Conservation (phyloP, 2,888 invertebrate species). For the Rhogogaster chlorosoma region DNA sequence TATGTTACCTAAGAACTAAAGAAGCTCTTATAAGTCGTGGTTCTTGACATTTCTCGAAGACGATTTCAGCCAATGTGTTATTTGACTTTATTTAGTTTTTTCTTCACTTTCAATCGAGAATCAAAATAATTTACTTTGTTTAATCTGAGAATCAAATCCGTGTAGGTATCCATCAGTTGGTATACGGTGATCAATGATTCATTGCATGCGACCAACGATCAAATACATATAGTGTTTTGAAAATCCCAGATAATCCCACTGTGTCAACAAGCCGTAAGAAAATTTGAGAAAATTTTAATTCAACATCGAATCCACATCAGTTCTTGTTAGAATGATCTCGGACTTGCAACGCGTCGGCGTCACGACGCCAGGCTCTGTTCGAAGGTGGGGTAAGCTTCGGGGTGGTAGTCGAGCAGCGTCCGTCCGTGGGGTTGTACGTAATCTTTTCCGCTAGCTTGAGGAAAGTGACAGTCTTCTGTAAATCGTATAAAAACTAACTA, state of each 20-base stretch:
- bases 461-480: conserved; percentile 12
- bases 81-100: too few relatives aligned
- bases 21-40: conserved; percentile 35
- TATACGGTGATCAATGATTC: background rate
- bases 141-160: background rate
- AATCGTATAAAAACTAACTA: conserved; percentile 1
- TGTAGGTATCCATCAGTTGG: background rate
- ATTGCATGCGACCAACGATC: background rate
- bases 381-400: conserved; percentile 47
- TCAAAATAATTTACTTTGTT: background rate
- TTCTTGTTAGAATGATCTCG: conserved; percentile 36
- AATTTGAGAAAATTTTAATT: background rate
- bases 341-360: conserved; percentile 51
- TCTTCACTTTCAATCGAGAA: background rate
- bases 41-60: background rate
- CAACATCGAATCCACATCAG: conserved; percentile 11
- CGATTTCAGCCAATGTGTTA: background rate
- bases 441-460: background rate
- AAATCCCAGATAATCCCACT: background rate
- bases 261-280: background rate
- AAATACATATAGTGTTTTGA: background rate
- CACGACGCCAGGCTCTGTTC: conserved; percentile 35
- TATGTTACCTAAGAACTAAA: background rate
- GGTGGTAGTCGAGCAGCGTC: conserved; percentile 52
- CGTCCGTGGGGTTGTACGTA: conserved; percentile 29